These are phyloP conservation scores for Brachynemurus nebulosus DNA, from an alignment of 2,888 invertebrate genomes.

Conservation along the genomic window DNA sequence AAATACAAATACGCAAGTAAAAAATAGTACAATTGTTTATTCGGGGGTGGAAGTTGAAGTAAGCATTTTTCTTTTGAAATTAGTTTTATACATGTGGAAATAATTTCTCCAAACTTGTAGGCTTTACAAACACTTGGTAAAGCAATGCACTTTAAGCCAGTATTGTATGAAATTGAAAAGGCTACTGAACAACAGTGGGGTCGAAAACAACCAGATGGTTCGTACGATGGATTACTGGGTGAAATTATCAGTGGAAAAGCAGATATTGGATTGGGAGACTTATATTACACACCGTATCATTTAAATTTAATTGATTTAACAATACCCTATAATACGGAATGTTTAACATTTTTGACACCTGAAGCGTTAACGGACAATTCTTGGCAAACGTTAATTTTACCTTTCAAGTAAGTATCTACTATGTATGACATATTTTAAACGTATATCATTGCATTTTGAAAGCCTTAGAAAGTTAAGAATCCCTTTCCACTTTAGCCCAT, in stretches of 20 bases:
- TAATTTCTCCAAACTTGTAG: neutral
- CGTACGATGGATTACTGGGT: conserved; percentile 56
- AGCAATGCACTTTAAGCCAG: conserved; percentile 55
- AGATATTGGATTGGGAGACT: conserved; percentile 61
- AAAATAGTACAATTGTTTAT: conserved; percentile 24
- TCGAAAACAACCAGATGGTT: conserved; percentile 42
- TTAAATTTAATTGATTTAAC: conserved; percentile 57
- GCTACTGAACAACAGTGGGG: conserved; percentile 55
- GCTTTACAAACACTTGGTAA: conserved; percentile 32
- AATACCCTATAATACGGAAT: conserved; percentile 66
- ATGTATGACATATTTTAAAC: neutral
- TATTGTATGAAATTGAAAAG: conserved; percentile 50
- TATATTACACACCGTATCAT: conserved; percentile 59
- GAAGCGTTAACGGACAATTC: conserved; percentile 68
- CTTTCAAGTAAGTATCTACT: conserved; percentile 50
- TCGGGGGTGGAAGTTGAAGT: conserved; percentile 60
- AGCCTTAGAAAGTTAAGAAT: too few relatives aligned
- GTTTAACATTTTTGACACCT: conserved; percentile 71
- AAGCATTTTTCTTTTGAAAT: conserved; percentile 16
- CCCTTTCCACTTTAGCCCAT: too few relatives aligned
- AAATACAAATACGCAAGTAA: conserved; percentile 17
- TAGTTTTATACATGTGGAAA: neutral
- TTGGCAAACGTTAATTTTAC: conserved; percentile 69
- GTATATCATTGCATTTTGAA: too few relatives aligned
- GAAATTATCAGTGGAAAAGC: conserved; percentile 55